Evolutionary conservation across 1,140 invertebrate species (phyloP).

Genomic region (Arctopsyche grandis): DNA sequence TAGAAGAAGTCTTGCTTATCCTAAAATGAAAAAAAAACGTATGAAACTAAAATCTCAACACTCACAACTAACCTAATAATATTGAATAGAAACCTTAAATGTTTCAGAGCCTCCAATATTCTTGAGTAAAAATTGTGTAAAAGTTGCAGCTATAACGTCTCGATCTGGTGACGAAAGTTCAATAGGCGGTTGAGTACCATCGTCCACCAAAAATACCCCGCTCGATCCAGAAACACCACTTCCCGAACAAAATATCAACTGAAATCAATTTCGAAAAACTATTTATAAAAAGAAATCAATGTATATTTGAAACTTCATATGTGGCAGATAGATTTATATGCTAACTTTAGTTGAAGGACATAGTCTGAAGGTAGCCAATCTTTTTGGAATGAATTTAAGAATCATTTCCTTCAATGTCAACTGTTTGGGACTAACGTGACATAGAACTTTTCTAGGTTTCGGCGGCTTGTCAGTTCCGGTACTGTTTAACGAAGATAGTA

Average conservation of each 20-base stretch:
- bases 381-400: slow-evolving; percentile 90
- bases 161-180: slow-evolving; percentile 84
- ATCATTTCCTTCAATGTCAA: slow-evolving; percentile 91
- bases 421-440: slow-evolving; percentile 86
- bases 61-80: background rate
- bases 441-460: slow-evolving; percentile 87
- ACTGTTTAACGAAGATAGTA: slow-evolving; percentile 68
- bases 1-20: slow-evolving; percentile 97
- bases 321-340: slow-evolving; percentile 51
- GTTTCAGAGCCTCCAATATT: slow-evolving; percentile 96
- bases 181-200: slow-evolving; percentile 88
- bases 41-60: background rate
- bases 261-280: slow-evolving; percentile 17
- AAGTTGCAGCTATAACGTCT: slow-evolving; percentile 91
- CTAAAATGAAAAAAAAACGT: slow-evolving; percentile 53
- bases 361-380: slow-evolving; percentile 90
- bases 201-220: slow-evolving; percentile 82
- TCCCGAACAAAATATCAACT: slow-evolving; percentile 55
- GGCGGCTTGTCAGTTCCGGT: slow-evolving; percentile 60
- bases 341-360: slow-evolving; percentile 89
- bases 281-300: slow-evolving; percentile 5
- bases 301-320: background rate
- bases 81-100: slow-evolving; percentile 72
- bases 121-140: slow-evolving; percentile 91
- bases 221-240: slow-evolving; percentile 61